phyloP scores from a whole-genome alignment of 2,113 vertebrate species.

The Catharus fuscescens region DNA sequence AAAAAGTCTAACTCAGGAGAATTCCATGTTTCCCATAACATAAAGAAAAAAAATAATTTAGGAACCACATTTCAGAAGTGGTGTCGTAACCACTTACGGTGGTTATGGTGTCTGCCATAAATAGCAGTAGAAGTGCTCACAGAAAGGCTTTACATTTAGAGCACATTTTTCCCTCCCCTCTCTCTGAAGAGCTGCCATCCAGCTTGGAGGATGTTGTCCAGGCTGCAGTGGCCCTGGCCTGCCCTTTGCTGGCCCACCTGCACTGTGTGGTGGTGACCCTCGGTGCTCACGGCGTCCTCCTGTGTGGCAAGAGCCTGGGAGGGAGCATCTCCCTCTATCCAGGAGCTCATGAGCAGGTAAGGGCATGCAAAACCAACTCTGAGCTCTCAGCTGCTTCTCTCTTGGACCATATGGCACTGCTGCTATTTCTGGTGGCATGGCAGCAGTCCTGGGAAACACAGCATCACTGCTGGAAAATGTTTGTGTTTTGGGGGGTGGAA shows the following conservation, averaged over 20 bases:
- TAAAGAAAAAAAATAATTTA: rapidly evolving
- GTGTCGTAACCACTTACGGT: too few relatives aligned
- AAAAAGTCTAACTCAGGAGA: neutral
- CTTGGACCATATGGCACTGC: neutral
- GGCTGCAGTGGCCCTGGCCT: constrained; percentile 75
- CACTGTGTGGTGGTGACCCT: constrained; percentile 86
- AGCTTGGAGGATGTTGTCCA: constrained; percentile 74
- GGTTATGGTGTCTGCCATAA: neutral
- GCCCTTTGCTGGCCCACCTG: constrained; percentile 86
- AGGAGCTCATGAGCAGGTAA: constrained; percentile 68
- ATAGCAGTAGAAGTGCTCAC: neutral
- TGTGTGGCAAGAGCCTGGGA: constrained; percentile 78
- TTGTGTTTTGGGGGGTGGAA: neutral
- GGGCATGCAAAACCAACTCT: neutral
- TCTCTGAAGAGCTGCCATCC: constrained; percentile 70
- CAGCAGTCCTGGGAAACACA: neutral
- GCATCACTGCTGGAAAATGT: neutral
- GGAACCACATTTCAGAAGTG: neutral
- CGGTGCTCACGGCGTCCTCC: constrained; percentile 77
- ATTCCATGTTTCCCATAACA: neutral
- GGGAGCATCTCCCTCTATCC: constrained; percentile 75
- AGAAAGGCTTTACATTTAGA: neutral
- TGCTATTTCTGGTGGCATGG: constrained; percentile 19
- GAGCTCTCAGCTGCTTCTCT: neutral
- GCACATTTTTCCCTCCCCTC: neutral